phyloP scores from a whole-genome alignment of 2,888 invertebrate genomes.

The Cataglyphis rosenhaueri region DNA sequence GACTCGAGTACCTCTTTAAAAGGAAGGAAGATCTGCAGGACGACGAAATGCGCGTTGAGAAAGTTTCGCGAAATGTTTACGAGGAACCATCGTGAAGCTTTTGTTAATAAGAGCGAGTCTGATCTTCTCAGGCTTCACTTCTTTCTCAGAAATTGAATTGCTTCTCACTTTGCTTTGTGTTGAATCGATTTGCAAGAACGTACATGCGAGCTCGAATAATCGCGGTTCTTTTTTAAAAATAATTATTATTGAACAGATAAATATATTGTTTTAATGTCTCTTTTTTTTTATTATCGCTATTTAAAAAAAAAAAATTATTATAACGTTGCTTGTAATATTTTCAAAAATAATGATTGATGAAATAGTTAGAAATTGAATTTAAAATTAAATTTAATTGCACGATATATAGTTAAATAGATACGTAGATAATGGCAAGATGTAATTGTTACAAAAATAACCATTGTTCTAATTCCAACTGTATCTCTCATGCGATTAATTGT shows the following conservation, averaged over 20 bases:
- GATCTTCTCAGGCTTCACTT: neutral
- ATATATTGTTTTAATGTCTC: neutral
- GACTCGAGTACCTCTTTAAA: slow-evolving; percentile 65
- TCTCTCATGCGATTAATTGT: slow-evolving; percentile 17
- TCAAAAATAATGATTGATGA: slow-evolving; percentile 10
- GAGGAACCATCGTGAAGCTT: slow-evolving; percentile 28
- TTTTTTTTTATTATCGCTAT: neutral
- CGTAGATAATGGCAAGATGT: neutral
- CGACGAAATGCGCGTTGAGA: slow-evolving; percentile 70
- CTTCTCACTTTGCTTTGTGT: neutral
- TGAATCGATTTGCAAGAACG: neutral
- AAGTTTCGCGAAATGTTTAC: slow-evolving; percentile 59
- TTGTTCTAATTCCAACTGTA: slow-evolving; percentile 3
- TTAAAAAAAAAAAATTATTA: neutral
- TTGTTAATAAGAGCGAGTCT: slow-evolving; percentile 14
- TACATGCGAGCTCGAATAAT: slow-evolving; percentile 8
- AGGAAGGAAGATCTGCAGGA: slow-evolving; percentile 66
- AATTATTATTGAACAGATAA: slow-evolving; percentile 5
- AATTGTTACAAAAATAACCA: neutral
- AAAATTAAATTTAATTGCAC: slow-evolving; percentile 26
- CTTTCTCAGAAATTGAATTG: neutral
- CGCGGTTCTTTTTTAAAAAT: neutral
- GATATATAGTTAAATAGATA: slow-evolving; percentile 4
- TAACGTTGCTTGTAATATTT: neutral
- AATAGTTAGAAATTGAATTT: slow-evolving; percentile 1